phyloP scores from a whole-genome alignment of 2,888 invertebrate species.

The Vannuccia rotundouncinata region DNA sequence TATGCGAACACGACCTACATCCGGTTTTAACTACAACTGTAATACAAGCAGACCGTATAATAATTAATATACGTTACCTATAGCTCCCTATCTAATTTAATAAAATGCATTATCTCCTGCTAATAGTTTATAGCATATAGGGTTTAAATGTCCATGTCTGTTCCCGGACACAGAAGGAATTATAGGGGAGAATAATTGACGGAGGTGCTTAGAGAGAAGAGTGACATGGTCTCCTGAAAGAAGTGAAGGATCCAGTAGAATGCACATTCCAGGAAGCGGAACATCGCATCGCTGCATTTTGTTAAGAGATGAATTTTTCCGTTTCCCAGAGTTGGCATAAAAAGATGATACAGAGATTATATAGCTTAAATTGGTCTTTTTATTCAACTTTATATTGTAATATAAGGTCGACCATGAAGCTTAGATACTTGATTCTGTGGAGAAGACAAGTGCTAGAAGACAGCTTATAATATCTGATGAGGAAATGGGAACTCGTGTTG shows the following conservation, averaged over 20 bases:
- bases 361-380: background rate
- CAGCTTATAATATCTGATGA: no score
- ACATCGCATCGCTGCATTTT: background rate
- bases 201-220: background rate
- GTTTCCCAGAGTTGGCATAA: background rate
- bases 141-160: no score
- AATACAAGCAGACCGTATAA: no score
- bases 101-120: no score
- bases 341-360: no score
- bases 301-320: background rate
- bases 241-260: background rate
- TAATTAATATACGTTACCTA: no score
- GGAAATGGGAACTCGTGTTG: no score
- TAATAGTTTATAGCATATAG: no score
- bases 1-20: background rate
- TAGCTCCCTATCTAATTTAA: no score
- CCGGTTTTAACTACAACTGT: no score
- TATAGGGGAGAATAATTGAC: background rate
- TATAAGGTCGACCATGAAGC: background rate
- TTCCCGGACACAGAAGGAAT: background rate
- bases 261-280: background rate
- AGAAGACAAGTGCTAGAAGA: no score
- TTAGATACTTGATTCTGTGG: no score
- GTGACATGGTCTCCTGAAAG: background rate
- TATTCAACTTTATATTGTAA: background rate